A percentile compares a stretch with the other conserved stretches of the same genome.
Evolutionary conservation across 2,888 invertebrate species (phyloP).

Genomic region (Muschampia plurimacula): DNA sequence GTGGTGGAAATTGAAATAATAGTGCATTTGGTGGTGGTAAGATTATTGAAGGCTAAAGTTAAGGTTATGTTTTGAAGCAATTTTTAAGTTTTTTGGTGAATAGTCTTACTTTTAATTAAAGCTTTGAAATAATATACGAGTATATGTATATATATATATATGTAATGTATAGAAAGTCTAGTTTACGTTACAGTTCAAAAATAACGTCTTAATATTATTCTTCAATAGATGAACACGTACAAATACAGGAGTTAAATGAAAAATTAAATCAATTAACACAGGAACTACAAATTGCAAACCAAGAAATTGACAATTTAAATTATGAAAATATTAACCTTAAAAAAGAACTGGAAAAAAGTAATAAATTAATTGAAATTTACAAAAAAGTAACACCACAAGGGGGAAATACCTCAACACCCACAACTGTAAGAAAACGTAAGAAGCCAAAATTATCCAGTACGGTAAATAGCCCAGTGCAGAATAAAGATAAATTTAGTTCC

Average conservation of each 20-base stretch:
- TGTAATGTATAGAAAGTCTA: too few relatives aligned
- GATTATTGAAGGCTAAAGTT: too few relatives aligned
- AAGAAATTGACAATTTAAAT: not conserved
- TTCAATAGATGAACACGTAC: too few relatives aligned
- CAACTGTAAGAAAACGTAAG: not conserved
- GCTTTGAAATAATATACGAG: too few relatives aligned
- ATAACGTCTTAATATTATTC: too few relatives aligned
- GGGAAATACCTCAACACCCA: not conserved
- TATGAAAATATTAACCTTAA: not conserved
- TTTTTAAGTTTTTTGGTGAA: too few relatives aligned
- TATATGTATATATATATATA: too few relatives aligned
- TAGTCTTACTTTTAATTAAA: too few relatives aligned
- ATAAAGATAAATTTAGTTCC: not conserved
- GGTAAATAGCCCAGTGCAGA: not conserved
- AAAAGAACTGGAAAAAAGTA: not conserved
- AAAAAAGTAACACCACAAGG: not conserved
- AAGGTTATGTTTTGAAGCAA: too few relatives aligned
- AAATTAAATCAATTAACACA: not conserved
- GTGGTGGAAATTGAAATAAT: too few relatives aligned
- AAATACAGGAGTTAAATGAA: not conserved
- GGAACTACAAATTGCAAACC: not conserved
- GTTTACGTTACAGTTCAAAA: too few relatives aligned
- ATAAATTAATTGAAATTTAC: not conserved
- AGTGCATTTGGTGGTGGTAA: too few relatives aligned
- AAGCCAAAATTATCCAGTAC: not conserved